Base-by-base conservation (phyloP, 2,113 vertebrate genomes). In the Tympanuchus pallidicinctus region DNA sequence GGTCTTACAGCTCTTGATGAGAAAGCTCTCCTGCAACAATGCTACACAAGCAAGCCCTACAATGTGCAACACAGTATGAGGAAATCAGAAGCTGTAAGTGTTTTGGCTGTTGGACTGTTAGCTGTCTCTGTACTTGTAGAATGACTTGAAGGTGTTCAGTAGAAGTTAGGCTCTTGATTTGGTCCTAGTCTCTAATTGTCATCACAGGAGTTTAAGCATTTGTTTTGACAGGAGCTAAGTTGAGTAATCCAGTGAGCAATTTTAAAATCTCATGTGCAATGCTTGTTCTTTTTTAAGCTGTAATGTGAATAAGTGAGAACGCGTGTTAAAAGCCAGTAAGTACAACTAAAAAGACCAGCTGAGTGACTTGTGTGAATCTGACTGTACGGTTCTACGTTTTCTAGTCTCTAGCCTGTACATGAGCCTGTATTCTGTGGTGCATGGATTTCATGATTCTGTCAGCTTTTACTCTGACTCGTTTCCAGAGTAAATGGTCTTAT, bases 41-140 rank as follows among this genome's bases (percentile, higher is more conserved):
- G 88, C 40, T 98, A 96, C 80, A 97, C 82, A 14, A 96, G 81
- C 32, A 96, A 93, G 36, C 79, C 96, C 19, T 92, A 74, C 47
- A 82, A 57, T 9, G 19, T 69, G 24, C 93, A 81, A 21, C 92
- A 89, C 15, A 95, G 85, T 18, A 32, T 84, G 90, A 98, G 81
- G 82, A 98, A 97, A 90, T 90, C 89, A 30, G 97, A 98, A 72
- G 97, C 97, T 21, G 98, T 98, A 94, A 98, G 98, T 98, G 61
- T 93, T 47, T 79, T 21, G 45, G 25, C 10, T 92, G 63, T n/a
- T 88, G n/a, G 54, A 25, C 84, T 88, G 52, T 65, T 85, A 69
- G 56, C 19, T 18, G 9, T 52, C 42, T 52, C 42, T 92, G 34
- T 47, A 65, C 12, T 6, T 25, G 4, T 28, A 59, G 65, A 54